These are phyloP conservation scores for Andrena bicolor DNA, from an alignment of 2,888 invertebrate genomes.

Conservation along the genomic window DNA sequence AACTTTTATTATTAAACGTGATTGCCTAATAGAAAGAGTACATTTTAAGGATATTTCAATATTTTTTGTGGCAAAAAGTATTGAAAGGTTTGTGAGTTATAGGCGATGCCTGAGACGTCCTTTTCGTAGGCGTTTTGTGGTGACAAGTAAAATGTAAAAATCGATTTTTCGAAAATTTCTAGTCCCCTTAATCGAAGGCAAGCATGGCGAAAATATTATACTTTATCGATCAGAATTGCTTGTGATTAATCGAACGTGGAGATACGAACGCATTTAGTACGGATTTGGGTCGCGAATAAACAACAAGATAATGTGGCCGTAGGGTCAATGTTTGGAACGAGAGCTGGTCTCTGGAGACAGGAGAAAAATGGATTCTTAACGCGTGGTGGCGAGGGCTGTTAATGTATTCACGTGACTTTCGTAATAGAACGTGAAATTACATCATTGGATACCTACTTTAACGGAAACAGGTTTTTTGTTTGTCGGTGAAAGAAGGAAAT, in stretches of 20 bases:
- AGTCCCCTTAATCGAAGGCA: no score
- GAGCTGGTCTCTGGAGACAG: slow-evolving; percentile 23
- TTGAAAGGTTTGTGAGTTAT: no score
- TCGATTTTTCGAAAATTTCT: no score
- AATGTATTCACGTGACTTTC: slow-evolving; percentile 13
- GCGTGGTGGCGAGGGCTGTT: not conserved
- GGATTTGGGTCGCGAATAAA: not conserved
- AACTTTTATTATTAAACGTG: no score
- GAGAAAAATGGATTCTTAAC: slow-evolving; percentile 12
- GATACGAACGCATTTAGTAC: not conserved
- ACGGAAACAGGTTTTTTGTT: slow-evolving; percentile 20
- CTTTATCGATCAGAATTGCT: no score
- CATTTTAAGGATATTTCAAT: no score
- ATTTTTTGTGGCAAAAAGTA: no score
- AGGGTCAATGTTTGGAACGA: slow-evolving; percentile 11
- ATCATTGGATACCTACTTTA: not conserved
- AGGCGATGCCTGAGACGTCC: no score
- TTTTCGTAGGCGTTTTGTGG: no score
- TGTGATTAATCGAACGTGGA: not conserved
- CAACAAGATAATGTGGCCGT: not conserved
- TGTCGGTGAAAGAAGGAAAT: not conserved
- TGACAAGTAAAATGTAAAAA: no score
- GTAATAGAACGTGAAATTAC: slow-evolving; percentile 21
- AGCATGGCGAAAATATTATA: no score
- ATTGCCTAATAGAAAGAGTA: no score